Base-by-base conservation (phyloP, 2,797 vertebrate species). In the Protonibea diacanthus region DNA sequence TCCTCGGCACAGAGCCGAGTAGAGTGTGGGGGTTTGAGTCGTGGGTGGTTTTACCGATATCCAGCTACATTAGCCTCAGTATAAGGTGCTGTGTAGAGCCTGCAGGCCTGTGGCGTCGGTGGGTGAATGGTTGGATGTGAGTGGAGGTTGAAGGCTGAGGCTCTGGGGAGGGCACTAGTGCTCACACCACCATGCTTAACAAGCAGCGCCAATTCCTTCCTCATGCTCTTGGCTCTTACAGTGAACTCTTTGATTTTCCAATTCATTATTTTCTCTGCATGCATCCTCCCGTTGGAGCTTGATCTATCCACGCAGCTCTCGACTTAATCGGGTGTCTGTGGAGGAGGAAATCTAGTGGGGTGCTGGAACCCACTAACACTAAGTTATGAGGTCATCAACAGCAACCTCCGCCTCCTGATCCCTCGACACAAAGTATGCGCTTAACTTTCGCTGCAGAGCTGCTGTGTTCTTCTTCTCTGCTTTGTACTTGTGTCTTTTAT, bases 221-320 rank as follows among this genome's bases (percentile, higher is more conserved):
- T 86, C 87, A 33, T 66, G 71, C 78, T 86, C 71, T 60, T n/a
- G 65, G 72, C 88, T 87, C 64, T 29, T 12, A 55, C 40, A 23
- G 57, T 77, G 65, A 91, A 82, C 84, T 85, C 81, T 94, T 93
- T 93, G 90, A 93, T 93, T 93, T 91, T 91, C 86, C 91, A 92
- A 89, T 93, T 91, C 85, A 86, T 88, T 86, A 76, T 90, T 85
- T 91, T 88, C 76, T 84, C 81, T 25, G 48, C 61, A 75, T 60
- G 67, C 38, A 40, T 56, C 70, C 74, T 68, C 84, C 73, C 29
- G 9, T 42, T 74, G 73, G 71, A 74, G 64, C 62, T 44, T 53
- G n/a, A 75, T 78, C 60, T 3, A 3, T 52, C 51, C 3, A 12
- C 62, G 51, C 58, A 23, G 67, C 21, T 14, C 47, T 76, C 55